phyloP scores from a whole-genome alignment of 2,888 invertebrate genomes.

The Euplagia quadripunctaria region DNA sequence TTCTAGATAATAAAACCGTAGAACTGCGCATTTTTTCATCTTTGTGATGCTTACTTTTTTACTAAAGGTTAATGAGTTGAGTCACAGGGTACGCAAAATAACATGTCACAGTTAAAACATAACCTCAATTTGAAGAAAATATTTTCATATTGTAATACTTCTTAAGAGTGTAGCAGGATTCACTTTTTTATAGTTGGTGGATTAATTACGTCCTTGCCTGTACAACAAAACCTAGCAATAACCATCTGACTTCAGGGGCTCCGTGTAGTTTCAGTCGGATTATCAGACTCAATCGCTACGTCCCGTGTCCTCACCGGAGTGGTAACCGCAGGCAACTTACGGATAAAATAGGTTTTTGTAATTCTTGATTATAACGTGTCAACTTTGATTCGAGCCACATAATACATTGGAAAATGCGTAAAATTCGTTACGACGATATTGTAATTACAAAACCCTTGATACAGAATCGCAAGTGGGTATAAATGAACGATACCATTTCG shows the following conservation, averaged over 20 bases:
- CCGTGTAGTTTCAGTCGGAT: not conserved
- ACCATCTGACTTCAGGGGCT: no score
- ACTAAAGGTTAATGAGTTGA: slow-evolving; percentile 17
- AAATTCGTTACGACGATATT: no score
- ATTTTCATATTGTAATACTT: no score
- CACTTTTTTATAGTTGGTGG: not conserved
- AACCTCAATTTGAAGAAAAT: no score
- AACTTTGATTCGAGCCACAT: no score
- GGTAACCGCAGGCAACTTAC: no score
- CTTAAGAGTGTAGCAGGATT: no score
- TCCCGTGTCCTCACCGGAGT: no score
- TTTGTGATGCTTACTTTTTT: slow-evolving; percentile 18
- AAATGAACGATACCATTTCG: not conserved
- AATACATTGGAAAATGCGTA: no score
- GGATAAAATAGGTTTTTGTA: no score
- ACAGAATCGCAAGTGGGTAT: not conserved
- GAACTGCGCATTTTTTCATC: slow-evolving; percentile 22
- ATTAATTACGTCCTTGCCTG: not conserved
- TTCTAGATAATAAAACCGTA: slow-evolving; percentile 28
- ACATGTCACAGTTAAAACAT: not conserved
- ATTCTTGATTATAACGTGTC: no score
- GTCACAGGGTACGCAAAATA: not conserved
- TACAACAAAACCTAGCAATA: not conserved
- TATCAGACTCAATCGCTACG: not conserved
- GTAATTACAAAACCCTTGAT: not conserved